Evolutionary conservation across 2,113 vertebrate genomes (phyloP).

Genomic region (Upupa epops): DNA sequence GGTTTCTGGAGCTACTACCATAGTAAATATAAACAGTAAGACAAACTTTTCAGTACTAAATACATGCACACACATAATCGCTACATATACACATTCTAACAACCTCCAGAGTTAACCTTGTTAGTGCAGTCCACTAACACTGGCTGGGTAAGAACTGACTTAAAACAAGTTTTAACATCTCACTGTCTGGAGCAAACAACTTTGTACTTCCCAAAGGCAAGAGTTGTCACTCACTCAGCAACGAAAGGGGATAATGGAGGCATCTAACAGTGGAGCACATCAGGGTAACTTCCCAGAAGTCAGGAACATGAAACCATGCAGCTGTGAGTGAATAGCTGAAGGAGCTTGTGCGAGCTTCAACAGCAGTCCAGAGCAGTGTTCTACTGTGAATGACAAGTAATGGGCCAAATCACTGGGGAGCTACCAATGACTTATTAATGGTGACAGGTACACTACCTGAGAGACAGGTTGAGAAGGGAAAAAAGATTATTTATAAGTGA

Average conservation of each 20-base stretch:
- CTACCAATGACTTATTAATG: conserved; percentile 82
- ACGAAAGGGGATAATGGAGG: neutral
- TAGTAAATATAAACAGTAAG: neutral
- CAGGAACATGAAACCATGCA: conserved; percentile 19
- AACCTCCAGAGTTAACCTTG: neutral
- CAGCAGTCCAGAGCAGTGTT: conserved; percentile 66
- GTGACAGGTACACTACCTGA: conserved; percentile 87
- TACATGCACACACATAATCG: neutral
- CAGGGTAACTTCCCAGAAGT: neutral
- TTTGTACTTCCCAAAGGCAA: neutral
- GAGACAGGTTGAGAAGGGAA: conserved; percentile 84
- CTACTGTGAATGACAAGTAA: conserved; percentile 80
- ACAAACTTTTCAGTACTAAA: neutral
- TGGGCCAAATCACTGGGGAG: conserved; percentile 78
- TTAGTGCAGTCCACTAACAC: neutral
- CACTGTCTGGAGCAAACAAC: neutral
- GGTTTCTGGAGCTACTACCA: neutral
- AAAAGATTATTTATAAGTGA: conserved; percentile 86
- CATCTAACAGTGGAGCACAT: neutral
- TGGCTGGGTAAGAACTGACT: neutral
- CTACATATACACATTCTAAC: neutral
- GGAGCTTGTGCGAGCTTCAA: conserved; percentile 65
- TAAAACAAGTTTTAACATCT: neutral
- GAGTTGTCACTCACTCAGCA: neutral
- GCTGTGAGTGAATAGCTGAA: conserved; percentile 69